Conservation (phyloP, 1,140 invertebrate species). For the Sycophaga agraensis region DNA sequence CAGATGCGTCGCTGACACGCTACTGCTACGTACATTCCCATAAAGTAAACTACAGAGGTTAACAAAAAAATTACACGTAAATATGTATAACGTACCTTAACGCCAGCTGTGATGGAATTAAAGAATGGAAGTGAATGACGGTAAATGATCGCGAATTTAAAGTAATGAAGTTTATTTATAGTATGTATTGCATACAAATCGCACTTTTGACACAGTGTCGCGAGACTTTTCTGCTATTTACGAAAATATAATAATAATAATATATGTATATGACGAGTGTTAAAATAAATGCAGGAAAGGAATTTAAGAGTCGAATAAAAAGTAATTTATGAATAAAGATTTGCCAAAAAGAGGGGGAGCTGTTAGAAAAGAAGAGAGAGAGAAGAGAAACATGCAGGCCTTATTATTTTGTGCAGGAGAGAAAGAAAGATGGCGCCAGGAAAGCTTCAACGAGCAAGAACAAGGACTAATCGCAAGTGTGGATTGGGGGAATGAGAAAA, state of each 20-base stretch:
- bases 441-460: conserved; percentile 39
- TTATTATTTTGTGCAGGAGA: conserved; percentile 48
- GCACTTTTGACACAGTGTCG: background rate
- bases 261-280: background rate
- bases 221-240: conserved; percentile 14
- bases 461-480: conserved; percentile 34
- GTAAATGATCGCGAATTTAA: conserved; percentile 25
- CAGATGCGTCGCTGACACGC: background rate
- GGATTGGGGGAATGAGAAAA: conserved; percentile 11
- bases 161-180: conserved; percentile 6
- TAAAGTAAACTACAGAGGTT: background rate
- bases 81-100: conserved; percentile 32
- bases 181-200: too few relatives aligned
- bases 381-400: conserved; percentile 17
- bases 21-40: conserved; percentile 21
- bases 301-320: too few relatives aligned
- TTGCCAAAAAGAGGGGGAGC: background rate
- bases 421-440: conserved; percentile 36
- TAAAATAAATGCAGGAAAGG: too few relatives aligned
- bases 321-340: too few relatives aligned
- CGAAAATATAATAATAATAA: background rate
- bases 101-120: conserved; percentile 47
- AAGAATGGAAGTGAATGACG: conserved; percentile 35
- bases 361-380: background rate
- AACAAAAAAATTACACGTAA: conserved; percentile 1